These are phyloP conservation scores for Oryzias melastigma DNA, from an alignment of 2,113 vertebrate genomes.

Conservation along the genomic window DNA sequence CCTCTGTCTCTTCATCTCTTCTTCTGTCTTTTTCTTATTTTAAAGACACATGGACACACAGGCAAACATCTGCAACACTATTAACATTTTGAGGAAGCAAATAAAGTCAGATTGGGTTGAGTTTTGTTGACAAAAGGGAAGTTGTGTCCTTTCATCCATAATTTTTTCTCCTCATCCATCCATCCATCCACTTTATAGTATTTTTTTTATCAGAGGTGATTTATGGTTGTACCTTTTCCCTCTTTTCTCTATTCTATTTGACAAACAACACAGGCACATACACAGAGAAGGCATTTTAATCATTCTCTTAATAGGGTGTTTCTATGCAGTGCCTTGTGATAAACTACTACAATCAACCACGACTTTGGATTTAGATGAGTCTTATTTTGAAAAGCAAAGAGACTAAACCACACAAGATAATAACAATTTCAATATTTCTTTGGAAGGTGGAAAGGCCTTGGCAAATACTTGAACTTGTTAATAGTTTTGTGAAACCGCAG, in stretches of 20 bases:
- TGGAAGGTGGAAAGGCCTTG: slow-evolving; percentile 19
- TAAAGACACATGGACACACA: slow-evolving; percentile 17
- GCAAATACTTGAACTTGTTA: slow-evolving; percentile 22
- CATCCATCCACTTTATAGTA: not conserved
- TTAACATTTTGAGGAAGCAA: slow-evolving; percentile 62
- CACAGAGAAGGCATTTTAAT: slow-evolving; percentile 80
- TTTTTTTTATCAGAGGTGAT: slow-evolving; percentile 64
- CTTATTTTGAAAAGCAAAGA: slow-evolving; percentile 51
- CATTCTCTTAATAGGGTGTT: slow-evolving; percentile 80
- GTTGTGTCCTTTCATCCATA: slow-evolving; percentile 55
- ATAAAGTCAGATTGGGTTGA: slow-evolving; percentile 76
- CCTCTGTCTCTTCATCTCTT: not conserved
- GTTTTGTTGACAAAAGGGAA: slow-evolving; percentile 77
- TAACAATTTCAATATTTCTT: slow-evolving; percentile 41
- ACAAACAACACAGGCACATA: slow-evolving; percentile 80
- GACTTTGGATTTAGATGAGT: slow-evolving; percentile 52
- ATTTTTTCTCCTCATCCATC: slow-evolving; percentile 28
- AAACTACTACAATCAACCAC: slow-evolving; percentile 63
- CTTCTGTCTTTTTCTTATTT: slow-evolving; percentile 14
- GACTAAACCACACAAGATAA: slow-evolving; percentile 36
- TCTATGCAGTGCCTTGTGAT: slow-evolving; percentile 74
- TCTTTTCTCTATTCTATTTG: slow-evolving; percentile 75
- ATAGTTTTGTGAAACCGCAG: slow-evolving; percentile 36
- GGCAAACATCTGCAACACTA: slow-evolving; percentile 5
- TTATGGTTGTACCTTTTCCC: slow-evolving; percentile 71